Base-by-base conservation (phyloP, 2,888 invertebrate species). In the Stegophylla sp. region DNA sequence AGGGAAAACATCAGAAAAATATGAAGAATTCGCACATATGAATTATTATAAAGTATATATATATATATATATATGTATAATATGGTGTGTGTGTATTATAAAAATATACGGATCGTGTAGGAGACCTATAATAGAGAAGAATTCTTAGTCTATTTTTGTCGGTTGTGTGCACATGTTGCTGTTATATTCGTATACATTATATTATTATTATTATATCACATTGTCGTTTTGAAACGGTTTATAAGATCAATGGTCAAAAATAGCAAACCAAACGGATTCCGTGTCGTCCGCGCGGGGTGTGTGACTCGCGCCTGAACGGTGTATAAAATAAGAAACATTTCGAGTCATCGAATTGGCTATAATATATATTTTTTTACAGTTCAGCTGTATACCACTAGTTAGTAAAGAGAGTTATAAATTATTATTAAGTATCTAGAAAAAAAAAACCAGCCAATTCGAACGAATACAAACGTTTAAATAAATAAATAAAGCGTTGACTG, bases 241-340 rank as follows among this genome's bases (percentile, higher is more conserved):
- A 67, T 69, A 69, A 69, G 71, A 79, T 79, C 71, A 63, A 79
- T 71, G 79, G 34, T 48, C 79, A 63, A 71, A 79, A 79, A 79
- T 79, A 79, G 71, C 79, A 51, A 63, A 69, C 69, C 51, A 34
- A 77, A 63, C 69, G 13, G 45, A 73, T 73, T 61, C 45, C 61
- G n/a, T n/a, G n/a, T n/a, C n/a, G 15, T 41, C 10, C 20, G 26
- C 45, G n/a, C n/a, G n/a, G n/a, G 26, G 28, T 43, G 43, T 43
- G 43, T 4, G 12, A 23, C 7, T n/a, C n/a, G 41, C 3, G 23
- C n/a, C 12, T 41, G 15, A 41, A 43, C n/a, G 56, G 41, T 53
- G n/a, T n/a, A n/a, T n/a, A n/a, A n/a, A n/a, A n/a, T n/a, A n/a
- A n/a, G n/a, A 10, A 10, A 67, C 66, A 28, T 76, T 76, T 66